Conservation (phyloP, 1,140 invertebrate species). For the Sminthurinus signatus region DNA sequence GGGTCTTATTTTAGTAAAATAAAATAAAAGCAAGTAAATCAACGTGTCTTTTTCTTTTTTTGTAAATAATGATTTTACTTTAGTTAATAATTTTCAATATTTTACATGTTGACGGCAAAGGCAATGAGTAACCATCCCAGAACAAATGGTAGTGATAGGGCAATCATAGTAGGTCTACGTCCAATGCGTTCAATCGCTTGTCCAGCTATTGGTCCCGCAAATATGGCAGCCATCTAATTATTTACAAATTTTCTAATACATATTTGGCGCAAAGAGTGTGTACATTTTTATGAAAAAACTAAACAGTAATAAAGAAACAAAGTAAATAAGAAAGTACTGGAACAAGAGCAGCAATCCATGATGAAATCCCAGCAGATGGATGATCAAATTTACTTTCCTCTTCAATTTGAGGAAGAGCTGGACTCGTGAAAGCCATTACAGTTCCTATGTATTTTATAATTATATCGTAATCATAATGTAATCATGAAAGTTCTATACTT, state of each 20-base stretch:
- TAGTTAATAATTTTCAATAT: too few relatives aligned
- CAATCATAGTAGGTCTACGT: constrained; percentile 55
- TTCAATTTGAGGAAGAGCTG: constrained; percentile 48
- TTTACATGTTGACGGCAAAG: constrained; percentile 46
- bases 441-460: too few relatives aligned
- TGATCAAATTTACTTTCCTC: constrained; percentile 14
- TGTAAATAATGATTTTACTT: too few relatives aligned
- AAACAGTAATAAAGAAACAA: too few relatives aligned
- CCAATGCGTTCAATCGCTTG: constrained; percentile 58
- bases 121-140: constrained; percentile 59
- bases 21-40: too few relatives aligned
- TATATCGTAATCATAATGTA: too few relatives aligned
- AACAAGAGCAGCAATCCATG: constrained; percentile 25
- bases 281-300: too few relatives aligned
- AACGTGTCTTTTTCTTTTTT: too few relatives aligned
- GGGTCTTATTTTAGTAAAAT: too few relatives aligned
- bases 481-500: too few relatives aligned
- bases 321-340: constrained; percentile 1
- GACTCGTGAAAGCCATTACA: too few relatives aligned
- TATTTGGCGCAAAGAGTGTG: too few relatives aligned
- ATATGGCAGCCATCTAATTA: constrained; percentile 50
- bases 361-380: constrained; percentile 4
- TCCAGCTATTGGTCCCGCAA: constrained; percentile 52
- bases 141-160: constrained; percentile 55
- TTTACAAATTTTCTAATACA: constrained; percentile 3